Base-by-base conservation (phyloP, 2,113 vertebrate species). In the Athene noctua region DNA sequence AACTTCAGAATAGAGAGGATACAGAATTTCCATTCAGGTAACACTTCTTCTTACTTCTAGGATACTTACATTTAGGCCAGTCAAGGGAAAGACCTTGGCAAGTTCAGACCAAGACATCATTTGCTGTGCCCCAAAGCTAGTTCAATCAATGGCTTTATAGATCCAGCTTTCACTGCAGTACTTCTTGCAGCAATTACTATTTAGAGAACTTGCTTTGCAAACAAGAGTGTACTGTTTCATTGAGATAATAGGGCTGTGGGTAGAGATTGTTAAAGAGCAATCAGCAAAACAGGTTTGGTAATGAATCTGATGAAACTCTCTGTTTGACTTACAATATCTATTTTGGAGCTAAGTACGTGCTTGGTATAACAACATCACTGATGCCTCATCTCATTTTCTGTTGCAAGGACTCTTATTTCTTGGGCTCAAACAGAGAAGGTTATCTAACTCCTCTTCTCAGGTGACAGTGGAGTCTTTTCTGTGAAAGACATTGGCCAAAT, bases 291-390 rank as follows among this genome's bases (percentile, higher is more conserved):
- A 96, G 93, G 87, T 67, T 30, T 97, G 93, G 93, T 96, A 97
- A 97, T 96, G 96, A 96, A 97, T 97, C 90, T 96, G 96, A 95
- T 97, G 88, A 96, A 95, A 95, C 84, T 82, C 82, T 94, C 87
- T 94, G 87, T 94, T 96, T 97, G 95, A 96, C 95, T 97, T 95
- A 93, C 71, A 95, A 85, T 95, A 96, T 93, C 95, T 93, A 63
- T 94, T 96, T 89, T 82, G 88, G 80, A 95, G 80, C 77, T 72
- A 79, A 80, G 55, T 96, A 96, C 70, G 86, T 97, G 97, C 86
- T 80, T 80, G 86, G 96, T 88, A 72, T 96, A 92, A 70, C 62
- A 97, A 96, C 25, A 62, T 42, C 81, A 75, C 61, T 61, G 82
- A 97, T 58, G 87, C 51, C 87, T 94, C 89, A 36, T 90, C 85